Evolutionary conservation across 2,888 invertebrate species (phyloP), one percentile per base, ranked within the genome.

Genomic region (Caradrina clavipalpis): DNA sequence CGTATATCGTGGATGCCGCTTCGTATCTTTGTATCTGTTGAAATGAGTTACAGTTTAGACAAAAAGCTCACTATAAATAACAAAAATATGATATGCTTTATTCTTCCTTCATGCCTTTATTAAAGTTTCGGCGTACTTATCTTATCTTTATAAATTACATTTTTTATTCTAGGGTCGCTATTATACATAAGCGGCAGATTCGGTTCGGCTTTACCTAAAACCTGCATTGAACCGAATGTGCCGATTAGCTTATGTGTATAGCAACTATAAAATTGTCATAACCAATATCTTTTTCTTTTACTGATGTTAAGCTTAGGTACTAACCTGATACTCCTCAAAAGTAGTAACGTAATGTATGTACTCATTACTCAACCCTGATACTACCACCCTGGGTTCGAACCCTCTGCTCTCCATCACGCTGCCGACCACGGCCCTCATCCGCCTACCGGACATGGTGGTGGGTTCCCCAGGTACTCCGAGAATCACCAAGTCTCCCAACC

Each of bases 391-490:
- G 1, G 93, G 94, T 6, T 91, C 85, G 55, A 91, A 82, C 0
- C 95, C 96, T 1, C 91, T 89, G 2, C 84, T 85, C 17, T 92
- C 85, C 83, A 96, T 92, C 5, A 96, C 93, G 13, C 88, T 91
- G 2, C 92, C 92, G 5, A 96, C 91, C 5, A 93, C 92, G 0
- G 88, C 86, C 90, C 82, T 97, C 92, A 92, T 97, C 59, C 98
- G 94, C 61, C 98, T 95, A 0, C 98, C 98, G 0, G 98, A 96
- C 98, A 98, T 98, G 0, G 98, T 98, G 62, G 98, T 98, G 86
- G 98, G 97, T 92, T 99, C 98, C 0, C 98, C 98, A 0, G 98
- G 98, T 0, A 98, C 97, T 0, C 97, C 98, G n/a, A 96, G 96
- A 35, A 98, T 91, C 1, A 96, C 96, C 31, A 98, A 93, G 72